Base-by-base conservation (phyloP, 2,113 vertebrate species). In the Anhinga rufa region DNA sequence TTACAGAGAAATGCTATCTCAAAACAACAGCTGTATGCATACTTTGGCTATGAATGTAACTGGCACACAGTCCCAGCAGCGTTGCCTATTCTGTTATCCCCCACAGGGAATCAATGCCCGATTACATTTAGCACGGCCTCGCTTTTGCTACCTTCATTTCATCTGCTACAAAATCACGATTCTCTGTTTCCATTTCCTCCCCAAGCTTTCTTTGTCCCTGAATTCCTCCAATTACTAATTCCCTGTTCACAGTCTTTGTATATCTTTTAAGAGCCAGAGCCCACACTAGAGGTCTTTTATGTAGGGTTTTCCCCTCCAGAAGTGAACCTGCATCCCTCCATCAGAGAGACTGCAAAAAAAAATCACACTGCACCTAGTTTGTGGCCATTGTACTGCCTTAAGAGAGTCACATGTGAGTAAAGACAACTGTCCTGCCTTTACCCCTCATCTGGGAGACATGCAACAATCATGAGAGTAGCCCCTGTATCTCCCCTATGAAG, bases 1-100 rank as follows among this genome's bases (percentile, higher is more conserved):
- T 79, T 84, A 40, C 83, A 93, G 91, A 82, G 78, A 65, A 97
- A 91, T 54, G 77, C 91, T 96, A 96, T 97, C 97, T 95, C 76
- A 64, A 86, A 96, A 82, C 76, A 91, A 69, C 96, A 95, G 96
- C 96, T 95, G 96, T 44, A 91, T 24, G 76, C 21, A 19, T 70
- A 78, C 46, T 90, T 36, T 86, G 88, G 93, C 69, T 22, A 49
- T 38, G 62, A 82, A 86, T 64, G 57, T 36, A 75, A 34, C 77
- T 88, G 93, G 93, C 88, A 86, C 61, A 46, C 48, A 61, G 61
- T 80, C 61, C 44, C 65, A 8, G 80, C 36, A 93, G 66, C 2
- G 0, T 22, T 70, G 64, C 60, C 8, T 46, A 12, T 76, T 60
- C 79, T 96, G 65, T 10, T 48, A 40, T 28, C 58, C 19, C 61